phyloP scores from a whole-genome alignment of 2,888 invertebrate genomes.

The Clusia tigrina region DNA sequence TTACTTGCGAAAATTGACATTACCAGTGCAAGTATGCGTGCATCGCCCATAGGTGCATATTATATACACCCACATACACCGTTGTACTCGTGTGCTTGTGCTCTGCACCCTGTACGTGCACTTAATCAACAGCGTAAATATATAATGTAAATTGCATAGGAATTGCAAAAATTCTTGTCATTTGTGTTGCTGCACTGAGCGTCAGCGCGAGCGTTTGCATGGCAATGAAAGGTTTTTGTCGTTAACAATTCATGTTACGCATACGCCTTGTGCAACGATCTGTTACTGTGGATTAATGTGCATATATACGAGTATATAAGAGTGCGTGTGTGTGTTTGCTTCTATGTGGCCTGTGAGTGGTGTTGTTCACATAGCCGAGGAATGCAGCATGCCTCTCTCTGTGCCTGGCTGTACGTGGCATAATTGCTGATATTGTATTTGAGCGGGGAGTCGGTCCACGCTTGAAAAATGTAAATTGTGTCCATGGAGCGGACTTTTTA shows the following conservation, averaged over 20 bases:
- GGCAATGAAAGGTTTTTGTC: slow-evolving; percentile 14
- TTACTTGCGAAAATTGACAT: neutral
- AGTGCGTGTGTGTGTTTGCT: neutral
- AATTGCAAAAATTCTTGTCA: slow-evolving; percentile 31
- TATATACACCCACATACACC: no score
- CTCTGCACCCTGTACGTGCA: slow-evolving; percentile 8
- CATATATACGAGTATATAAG: slow-evolving; percentile 9
- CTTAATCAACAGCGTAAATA: slow-evolving; percentile 39
- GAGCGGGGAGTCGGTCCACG: no score
- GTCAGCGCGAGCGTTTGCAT: slow-evolving; percentile 16
- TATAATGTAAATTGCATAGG: slow-evolving; percentile 36
- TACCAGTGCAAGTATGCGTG: no score
- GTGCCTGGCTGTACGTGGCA: slow-evolving; percentile 24
- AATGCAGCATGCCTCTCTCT: no score
- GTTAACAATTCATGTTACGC: slow-evolving; percentile 39
- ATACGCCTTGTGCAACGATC: slow-evolving; percentile 31
- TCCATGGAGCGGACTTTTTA: no score
- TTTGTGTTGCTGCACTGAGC: slow-evolving; percentile 20
- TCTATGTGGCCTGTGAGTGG: neutral
- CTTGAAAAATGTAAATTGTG: no score
- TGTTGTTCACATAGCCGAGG: neutral
- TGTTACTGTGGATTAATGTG: slow-evolving; percentile 37
- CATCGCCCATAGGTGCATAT: no score
- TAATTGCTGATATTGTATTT: slow-evolving; percentile 31
- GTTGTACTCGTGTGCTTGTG: no score